Base-by-base conservation (phyloP, 2,113 vertebrate species). In the Emydocephalus ijimae region DNA sequence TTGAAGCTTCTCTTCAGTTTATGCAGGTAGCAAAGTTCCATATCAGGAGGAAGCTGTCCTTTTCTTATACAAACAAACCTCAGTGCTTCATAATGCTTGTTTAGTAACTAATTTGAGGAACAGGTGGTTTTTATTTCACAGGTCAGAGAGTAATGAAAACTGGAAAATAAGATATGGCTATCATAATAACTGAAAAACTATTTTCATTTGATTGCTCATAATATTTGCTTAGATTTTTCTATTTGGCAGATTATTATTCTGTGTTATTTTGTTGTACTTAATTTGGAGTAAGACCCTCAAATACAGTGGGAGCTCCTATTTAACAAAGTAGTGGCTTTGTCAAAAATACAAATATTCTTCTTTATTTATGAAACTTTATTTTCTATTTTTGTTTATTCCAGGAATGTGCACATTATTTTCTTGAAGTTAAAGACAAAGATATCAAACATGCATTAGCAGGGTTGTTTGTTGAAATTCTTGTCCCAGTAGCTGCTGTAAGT, bases 361-460 rank as follows among this genome's bases (percentile, higher is more conserved):
- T 94, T 95, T 20, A 74, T 90, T 81, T 81, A 59, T 0, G 0
- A 23, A 93, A 92, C 74, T 85, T 56, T 91, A 90, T 92, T 54
- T 59, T 93, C 92, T 95, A n/a, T 88, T 92, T 81, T 96, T 29
- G 93, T 96, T 88, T 93, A 54, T 92, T 85, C 54, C 69, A 99
- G 99, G 99, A 99, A 97, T 99, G 99, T 97, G 99, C 99, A 6
- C 99, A 99, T 97, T 99, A 99, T 97, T 99, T 99, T 97, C 96
- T 99, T 94, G 99, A 99, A 97, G 99, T 99, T 92, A 99, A 99
- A 98, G 99, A 99, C 97, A 99, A 99, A 98, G 99, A 99, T 95
- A 98, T 99, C 95, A 99, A 99, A 95, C 99, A 99, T 92, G 99
- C 99, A 93, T 97, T 99, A 95, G 99, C 99, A 11, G 99, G 99